Conservation (phyloP, 2,113 vertebrate genomes). For the Pleuronectes platessa region DNA sequence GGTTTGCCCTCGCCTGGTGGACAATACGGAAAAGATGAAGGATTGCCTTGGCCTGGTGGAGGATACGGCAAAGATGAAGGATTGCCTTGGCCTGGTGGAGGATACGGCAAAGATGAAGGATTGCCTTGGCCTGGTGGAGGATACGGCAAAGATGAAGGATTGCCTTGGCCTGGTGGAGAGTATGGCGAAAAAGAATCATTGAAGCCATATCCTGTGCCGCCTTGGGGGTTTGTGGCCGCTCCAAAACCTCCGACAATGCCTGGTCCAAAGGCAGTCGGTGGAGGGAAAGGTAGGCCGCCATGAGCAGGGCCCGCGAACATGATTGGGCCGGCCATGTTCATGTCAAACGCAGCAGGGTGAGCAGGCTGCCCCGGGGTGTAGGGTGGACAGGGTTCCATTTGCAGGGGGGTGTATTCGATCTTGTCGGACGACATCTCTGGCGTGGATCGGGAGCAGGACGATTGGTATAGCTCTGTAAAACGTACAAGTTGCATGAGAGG, state of each 20-base stretch:
- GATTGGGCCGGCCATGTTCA: conserved; percentile 20
- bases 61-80: too few species aligned
- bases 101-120: too few species aligned
- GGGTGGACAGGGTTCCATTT: conserved; percentile 12
- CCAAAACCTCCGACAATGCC: conserved; percentile 47
- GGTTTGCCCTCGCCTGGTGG: too few species aligned
- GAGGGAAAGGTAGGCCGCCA: conserved; percentile 56
- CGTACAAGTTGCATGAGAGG: neutral
- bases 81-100: too few species aligned
- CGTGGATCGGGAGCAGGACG: neutral
- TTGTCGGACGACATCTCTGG: conserved; percentile 66
- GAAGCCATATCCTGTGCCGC: conserved; percentile 33
- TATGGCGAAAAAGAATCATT: conserved; percentile 43
- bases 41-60: too few species aligned
- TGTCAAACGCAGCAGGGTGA: conserved; percentile 43
- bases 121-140: too few species aligned
- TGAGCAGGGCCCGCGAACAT: conserved; percentile 24
- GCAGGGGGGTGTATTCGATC: conserved; percentile 35
- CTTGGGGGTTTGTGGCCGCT: conserved; percentile 15
- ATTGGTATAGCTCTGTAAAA: neutral
- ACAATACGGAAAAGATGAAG: too few species aligned
- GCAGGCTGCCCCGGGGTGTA: conserved; percentile 1
- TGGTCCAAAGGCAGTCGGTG: conserved; percentile 58
- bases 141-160: too few species aligned
- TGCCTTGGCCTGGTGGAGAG: conserved; percentile 36